Evolutionary conservation across 2,888 invertebrate species (phyloP).

Genomic region (Eustalomyia histrio): DNA sequence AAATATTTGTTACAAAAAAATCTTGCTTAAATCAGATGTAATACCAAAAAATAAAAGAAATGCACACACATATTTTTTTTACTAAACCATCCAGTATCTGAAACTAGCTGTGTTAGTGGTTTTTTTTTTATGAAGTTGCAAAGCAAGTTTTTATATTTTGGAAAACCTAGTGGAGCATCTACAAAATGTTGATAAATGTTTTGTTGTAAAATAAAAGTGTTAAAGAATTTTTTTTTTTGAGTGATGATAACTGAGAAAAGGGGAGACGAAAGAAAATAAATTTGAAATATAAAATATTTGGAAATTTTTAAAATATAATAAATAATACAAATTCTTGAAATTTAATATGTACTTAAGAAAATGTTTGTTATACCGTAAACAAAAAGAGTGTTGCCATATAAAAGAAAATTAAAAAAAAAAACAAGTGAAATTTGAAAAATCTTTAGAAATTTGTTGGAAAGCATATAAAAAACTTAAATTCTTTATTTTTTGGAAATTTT

Average conservation of each 20-base stretch:
- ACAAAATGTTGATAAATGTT: background rate
- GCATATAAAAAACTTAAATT: background rate
- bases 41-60: slow-evolving; percentile 18
- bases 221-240: slow-evolving; percentile 46
- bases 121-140: slow-evolving; percentile 46
- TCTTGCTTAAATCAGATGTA: slow-evolving; percentile 1
- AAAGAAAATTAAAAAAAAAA: background rate
- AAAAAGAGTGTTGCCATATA: slow-evolving; percentile 34
- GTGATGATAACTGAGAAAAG: slow-evolving; percentile 17
- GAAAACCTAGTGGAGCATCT: slow-evolving; percentile 36
- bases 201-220: slow-evolving; percentile 12
- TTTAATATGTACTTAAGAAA: background rate
- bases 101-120: slow-evolving; percentile 5
- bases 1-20: background rate
- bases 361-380: slow-evolving; percentile 11
- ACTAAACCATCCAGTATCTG: background rate
- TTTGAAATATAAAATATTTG: background rate
- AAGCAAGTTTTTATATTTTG: slow-evolving; percentile 41
- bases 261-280: background rate
- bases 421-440: slow-evolving; percentile 13
- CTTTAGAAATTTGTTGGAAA: background rate
- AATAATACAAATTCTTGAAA: background rate
- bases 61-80: background rate
- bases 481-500: background rate
- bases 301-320: background rate